Base-by-base conservation (phyloP, 2,797 vertebrate species). In the Amphiprion clarkii region DNA sequence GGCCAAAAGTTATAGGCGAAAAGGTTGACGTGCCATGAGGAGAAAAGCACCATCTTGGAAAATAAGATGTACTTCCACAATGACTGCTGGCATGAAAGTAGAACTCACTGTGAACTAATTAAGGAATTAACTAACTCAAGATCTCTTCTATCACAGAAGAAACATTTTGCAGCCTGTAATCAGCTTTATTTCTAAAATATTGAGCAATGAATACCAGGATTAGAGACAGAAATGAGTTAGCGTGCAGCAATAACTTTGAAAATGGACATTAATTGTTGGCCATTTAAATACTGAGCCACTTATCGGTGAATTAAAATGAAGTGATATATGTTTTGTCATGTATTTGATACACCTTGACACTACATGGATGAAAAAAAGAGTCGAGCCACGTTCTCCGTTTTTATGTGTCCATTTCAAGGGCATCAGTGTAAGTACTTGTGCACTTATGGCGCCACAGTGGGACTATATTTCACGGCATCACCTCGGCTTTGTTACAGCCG, bases 381-480 rank as follows among this genome's bases (percentile, higher is more conserved):
- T 57, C 13, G 57, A 71, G 55, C 46, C 46, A 46, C 12, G 17
- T 27, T 61, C 36, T 8, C 14, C 62, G 71, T 51, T 49, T 10
- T 56, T 61, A 14, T 23, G 64, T 67, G 82, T 79, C 66, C 78
- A 82, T 84, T 82, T 90, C 87, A 92, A 90, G 77, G 89, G 78
- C 81, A 78, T 87, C 74, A 29, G 46, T 69, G 74, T 60, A 81
- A 91, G 81, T 81, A 71, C 79, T 62, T 58, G 39, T 69, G 78
- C 74, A 71, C 69, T 84, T 70, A 80, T 1, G 27, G 44, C 46
- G 77, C 48, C 87, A 83, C 83, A 64, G 74, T 27, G 82, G 85
- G 84, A 76, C 88, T 59, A 85, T 90, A 92, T 87, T 77, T 89
- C 86, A 89, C 54, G n/a, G 67, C 83, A 71, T 79, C 83, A 69